Evolutionary conservation across 2,797 vertebrate species (phyloP).

Genomic region (Caiman crocodilus): DNA sequence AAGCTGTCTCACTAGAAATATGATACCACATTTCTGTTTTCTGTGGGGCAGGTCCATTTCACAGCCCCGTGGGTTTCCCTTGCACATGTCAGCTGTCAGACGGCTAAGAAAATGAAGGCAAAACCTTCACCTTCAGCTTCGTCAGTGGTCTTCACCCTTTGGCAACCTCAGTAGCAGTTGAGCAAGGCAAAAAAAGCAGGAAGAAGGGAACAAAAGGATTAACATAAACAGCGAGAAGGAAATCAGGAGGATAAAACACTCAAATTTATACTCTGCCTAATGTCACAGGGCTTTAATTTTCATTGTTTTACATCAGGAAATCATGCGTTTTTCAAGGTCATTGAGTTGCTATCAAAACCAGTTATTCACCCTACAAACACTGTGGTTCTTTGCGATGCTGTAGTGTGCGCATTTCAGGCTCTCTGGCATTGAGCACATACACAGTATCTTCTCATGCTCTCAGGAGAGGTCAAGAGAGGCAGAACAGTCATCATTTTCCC

Average conservation of each 20-base stretch:
- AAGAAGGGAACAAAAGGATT: background rate
- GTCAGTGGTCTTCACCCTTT: background rate
- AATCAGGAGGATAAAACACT: conserved; percentile 9
- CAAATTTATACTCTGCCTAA: background rate
- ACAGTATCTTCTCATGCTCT: background rate
- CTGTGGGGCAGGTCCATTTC: background rate
- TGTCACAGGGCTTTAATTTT: background rate
- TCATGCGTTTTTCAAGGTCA: background rate
- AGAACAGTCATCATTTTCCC: background rate
- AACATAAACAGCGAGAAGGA: background rate
- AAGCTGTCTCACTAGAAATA: background rate
- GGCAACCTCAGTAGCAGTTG: background rate
- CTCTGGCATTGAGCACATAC: background rate
- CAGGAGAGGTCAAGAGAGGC: background rate
- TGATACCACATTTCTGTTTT: background rate
- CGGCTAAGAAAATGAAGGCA: background rate
- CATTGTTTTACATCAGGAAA: background rate
- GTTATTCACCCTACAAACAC: background rate
- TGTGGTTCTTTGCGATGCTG: background rate
- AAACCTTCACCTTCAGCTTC: background rate
- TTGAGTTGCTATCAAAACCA: background rate
- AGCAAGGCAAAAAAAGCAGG: background rate
- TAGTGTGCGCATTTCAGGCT: background rate
- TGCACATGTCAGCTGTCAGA: background rate
- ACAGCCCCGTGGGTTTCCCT: background rate